Base-by-base conservation (phyloP, 1,140 invertebrate genomes). In the Calliphora vicina region DNA sequence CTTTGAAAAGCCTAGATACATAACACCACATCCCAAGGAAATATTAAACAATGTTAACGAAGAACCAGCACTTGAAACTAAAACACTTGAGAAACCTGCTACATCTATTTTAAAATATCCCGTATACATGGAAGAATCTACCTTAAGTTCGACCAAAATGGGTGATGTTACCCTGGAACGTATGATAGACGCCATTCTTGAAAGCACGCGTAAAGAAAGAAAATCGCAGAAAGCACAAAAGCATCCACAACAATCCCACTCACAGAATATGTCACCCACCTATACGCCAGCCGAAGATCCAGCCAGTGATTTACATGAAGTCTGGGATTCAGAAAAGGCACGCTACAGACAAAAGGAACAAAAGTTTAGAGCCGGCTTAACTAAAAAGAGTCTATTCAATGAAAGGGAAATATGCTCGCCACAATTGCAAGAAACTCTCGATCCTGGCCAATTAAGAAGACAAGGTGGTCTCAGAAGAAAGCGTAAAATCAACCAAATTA, bases 101-200 rank as follows among this genome's bases (percentile, higher is more conserved):
- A n/a, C 20, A 5, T 17, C 17, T 13, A 20, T 17, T 23, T 26
- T 50, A 23, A 74, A 81, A 81, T 81, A 50, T 8, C 42, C 80
- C 67, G 12, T 29, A 15, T 73, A 35, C 20, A 45, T 26, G 67
- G 85, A 84, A 23, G 84, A 86, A 71, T 83, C 84, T 15, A 85
- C 85, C 0, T 84, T 88, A 35, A 89, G 86, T 74, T 90, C 89
- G 42, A 88, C 83, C n/a, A 84, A 86, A 80, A 88, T 90, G 88
- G 88, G 88, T n/a, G 89, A 90, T 76, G 85, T 87, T 25, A 90
- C 89, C 13, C 82, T 90, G 76, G 89, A 89, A 82, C 86, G 87
- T 26, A 90, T 90, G 89, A 90, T 90, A 81, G 89, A 90, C 80
- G 89, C 88, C 27, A 90, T 90, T 13, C 81, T 90, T 20, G 86